A percentile compares a stretch with the other conserved stretches of the same genome.
phyloP scores from a whole-genome alignment of 2,113 vertebrate species.

The Tympanuchus pallidicinctus region DNA sequence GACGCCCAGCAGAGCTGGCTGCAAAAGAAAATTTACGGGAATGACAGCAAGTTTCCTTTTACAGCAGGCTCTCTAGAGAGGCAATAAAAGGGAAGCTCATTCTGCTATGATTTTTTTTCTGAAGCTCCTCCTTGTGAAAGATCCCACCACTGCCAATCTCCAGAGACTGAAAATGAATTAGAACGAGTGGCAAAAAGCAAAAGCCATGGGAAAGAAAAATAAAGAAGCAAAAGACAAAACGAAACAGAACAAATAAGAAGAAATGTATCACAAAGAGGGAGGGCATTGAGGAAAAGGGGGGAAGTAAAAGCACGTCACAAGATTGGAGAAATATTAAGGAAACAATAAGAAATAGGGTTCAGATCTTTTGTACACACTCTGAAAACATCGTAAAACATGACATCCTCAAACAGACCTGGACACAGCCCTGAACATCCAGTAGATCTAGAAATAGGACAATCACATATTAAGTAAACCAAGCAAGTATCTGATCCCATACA shows the following conservation, averaged over 20 bases:
- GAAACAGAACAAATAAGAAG: conserved; percentile 9
- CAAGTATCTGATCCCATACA: neutral
- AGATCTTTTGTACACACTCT: neutral
- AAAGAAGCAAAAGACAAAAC: conserved; percentile 2
- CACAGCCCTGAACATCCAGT: neutral
- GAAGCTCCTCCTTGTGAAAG: conserved; percentile 2
- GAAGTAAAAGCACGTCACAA: neutral
- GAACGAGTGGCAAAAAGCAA: neutral
- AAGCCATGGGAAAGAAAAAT: neutral
- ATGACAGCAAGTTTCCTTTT: conserved; percentile 61
- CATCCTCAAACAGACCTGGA: neutral
- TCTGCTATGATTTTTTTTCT: neutral
- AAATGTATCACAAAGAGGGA: neutral
- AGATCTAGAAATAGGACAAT: neutral
- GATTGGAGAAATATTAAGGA: neutral
- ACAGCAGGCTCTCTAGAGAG: conserved; percentile 30
- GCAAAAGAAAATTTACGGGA: conserved; percentile 60
- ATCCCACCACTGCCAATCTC: conserved; percentile 3
- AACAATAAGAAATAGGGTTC: neutral
- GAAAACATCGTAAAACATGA: neutral
- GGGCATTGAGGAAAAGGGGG: neutral
- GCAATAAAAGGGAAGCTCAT: conserved; percentile 21
- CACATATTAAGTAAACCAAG: neutral
- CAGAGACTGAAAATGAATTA: neutral
- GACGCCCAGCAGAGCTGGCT: conserved; percentile 57